Evolutionary conservation across 2,113 vertebrate genomes (phyloP), one percentile per base, ranked within the genome.

Genomic region (Melanerpes formicivorus): DNA sequence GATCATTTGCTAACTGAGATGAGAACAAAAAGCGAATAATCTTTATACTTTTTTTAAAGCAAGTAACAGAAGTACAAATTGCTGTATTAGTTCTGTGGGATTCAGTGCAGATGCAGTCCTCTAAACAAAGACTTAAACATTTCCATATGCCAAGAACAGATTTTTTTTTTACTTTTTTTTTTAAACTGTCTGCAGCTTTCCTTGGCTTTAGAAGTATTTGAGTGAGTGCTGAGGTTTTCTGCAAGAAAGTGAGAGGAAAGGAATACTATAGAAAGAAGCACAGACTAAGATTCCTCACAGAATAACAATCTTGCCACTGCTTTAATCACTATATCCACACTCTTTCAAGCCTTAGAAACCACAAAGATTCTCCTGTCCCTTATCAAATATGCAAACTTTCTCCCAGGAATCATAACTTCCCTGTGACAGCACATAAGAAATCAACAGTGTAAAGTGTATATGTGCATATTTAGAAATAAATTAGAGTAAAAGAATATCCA

Each of bases 61-160:
- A 88, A 74, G 70, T 64, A 78, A 59, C 34, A 56, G 59, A 87
- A 90, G 26, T 80, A 95, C 80, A 95, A 80, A 96, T 91, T 82
- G 66, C 42, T 78, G 48, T 54, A 82, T 78, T 75, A 77, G 52
- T 69, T 84, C 86, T 80, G 19, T 80, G 56, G 59, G 56, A 72
- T 83, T 44, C 79, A 55, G 65, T 70, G 78, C 90, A 95, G 87
- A 92, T 88, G 78, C 23, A 62, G 50, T 26, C 9, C 63, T 87
- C 63, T 72, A 89, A 90, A 85, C 69, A 95, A 80, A 95, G 76
- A 58, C 65, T 85, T 93, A 83, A 93, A 88, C 50, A 76, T 52
- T 93, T 89, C 90, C 91, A 95, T 70, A 86, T 0, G 13, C 22
- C 87, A 80, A 26, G 42, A 91, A 54, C 25, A 75, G 75, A 32